phyloP scores from a whole-genome alignment of 2,113 vertebrate species.

The Brachyhypopomus gauderio region DNA sequence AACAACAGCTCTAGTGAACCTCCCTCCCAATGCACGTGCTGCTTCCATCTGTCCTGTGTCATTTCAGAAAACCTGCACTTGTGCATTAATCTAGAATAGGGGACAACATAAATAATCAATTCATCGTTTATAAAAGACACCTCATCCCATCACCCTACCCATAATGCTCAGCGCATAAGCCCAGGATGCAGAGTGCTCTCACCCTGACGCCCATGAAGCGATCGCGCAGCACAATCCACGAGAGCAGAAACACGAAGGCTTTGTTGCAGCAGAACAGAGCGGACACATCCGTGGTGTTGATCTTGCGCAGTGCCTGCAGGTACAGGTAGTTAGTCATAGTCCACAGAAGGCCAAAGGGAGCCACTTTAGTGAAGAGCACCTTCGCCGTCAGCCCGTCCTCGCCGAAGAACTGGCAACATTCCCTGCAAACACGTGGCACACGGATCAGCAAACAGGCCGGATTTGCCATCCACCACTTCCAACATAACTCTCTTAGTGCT shows the following conservation, averaged over 20 bases:
- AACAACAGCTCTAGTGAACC: too few species aligned
- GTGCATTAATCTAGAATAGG: too few species aligned
- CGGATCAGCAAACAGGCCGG: neutral
- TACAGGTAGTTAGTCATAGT: conserved; percentile 98
- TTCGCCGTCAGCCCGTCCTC: conserved; percentile 92
- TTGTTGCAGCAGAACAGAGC: conserved; percentile 99
- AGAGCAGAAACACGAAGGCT: conserved; percentile 97
- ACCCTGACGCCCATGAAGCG: conserved; percentile 99
- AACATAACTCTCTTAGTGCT: too few species aligned
- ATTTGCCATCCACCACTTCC: neutral
- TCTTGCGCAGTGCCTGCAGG: conserved; percentile 97
- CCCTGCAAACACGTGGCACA: conserved; percentile 74
- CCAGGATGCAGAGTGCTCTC: conserved; percentile 63
- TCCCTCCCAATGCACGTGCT: too few species aligned
- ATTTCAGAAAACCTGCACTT: too few species aligned
- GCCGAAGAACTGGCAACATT: conserved; percentile 93
- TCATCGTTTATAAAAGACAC: too few species aligned
- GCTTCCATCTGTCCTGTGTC: too few species aligned
- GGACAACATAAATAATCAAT: too few species aligned
- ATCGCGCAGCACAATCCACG: conserved; percentile 97
- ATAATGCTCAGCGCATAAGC: neutral
- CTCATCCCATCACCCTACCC: too few species aligned
- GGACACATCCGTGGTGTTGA: conserved; percentile 93
- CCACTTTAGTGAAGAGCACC: conserved; percentile 93
- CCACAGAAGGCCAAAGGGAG: conserved; percentile 94